Conservation (phyloP, 2,113 vertebrate genomes). For the Excalfactoria chinensis region DNA sequence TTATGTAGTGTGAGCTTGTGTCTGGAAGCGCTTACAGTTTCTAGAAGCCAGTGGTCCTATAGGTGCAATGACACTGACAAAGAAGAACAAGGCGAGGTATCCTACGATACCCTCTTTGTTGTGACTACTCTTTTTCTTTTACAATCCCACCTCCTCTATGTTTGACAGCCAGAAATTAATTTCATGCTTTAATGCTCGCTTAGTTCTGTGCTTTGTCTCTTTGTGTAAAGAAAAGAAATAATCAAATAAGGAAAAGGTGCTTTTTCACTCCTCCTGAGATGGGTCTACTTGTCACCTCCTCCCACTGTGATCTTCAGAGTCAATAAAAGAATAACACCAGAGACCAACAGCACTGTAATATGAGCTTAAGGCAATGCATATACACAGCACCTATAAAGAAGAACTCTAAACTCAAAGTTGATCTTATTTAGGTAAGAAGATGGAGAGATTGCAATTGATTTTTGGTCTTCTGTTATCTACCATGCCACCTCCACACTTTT, state of each 20-base stretch:
- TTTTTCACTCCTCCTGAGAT: not conserved
- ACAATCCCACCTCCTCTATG: not conserved
- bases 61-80: not conserved
- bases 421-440: not conserved
- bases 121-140: constrained; percentile 4
- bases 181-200: constrained; percentile 62
- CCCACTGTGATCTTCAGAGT: not conserved
- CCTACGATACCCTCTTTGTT: not conserved
- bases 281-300: not conserved
- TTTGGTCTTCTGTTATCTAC: not conserved
- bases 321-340: not conserved
- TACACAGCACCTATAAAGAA: not conserved
- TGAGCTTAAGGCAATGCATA: not conserved
- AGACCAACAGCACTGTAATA: not conserved
- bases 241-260: constrained; percentile 18
- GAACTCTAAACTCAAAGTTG: not conserved
- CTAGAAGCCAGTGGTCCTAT: not conserved
- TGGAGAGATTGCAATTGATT: not conserved
- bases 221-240: not conserved
- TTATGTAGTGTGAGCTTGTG: not conserved
- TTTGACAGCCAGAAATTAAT: constrained; percentile 58
- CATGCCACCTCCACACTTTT: not conserved
- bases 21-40: not conserved
- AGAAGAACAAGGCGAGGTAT: not conserved
- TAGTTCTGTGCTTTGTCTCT: not conserved